Conservation (phyloP, 2,113 vertebrate genomes). For the Notothenia coriiceps region DNA sequence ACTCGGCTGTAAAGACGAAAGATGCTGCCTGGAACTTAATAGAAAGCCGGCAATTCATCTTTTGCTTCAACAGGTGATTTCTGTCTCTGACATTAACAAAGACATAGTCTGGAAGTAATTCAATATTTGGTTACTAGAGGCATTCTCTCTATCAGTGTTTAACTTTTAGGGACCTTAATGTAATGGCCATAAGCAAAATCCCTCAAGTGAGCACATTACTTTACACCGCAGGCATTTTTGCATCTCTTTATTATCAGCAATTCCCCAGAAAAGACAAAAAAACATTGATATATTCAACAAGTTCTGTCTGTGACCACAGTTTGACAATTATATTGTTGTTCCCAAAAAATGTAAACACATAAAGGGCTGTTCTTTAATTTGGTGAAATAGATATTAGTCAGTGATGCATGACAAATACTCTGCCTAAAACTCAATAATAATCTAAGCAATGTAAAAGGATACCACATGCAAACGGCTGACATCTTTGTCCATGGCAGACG, state of each 20-base stretch:
- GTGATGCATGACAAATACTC: neutral
- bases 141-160: slow-evolving; percentile 3
- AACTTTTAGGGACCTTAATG: neutral
- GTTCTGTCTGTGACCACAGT: neutral
- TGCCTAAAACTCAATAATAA: slow-evolving; percentile 16
- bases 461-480: neutral
- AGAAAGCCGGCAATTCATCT: slow-evolving; percentile 31
- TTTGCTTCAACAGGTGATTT: slow-evolving; percentile 31
- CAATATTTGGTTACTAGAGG: slow-evolving; percentile 2
- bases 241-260: slow-evolving; percentile 5
- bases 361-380: neutral
- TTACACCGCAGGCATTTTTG: neutral
- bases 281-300: neutral
- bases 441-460: neutral
- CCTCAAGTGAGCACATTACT: slow-evolving; percentile 8
- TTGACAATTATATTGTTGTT: too few relatives aligned
- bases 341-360: neutral
- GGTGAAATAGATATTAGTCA: neutral
- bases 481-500: neutral
- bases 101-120: slow-evolving; percentile 4
- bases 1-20: slow-evolving; percentile 29
- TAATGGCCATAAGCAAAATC: neutral
- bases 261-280: neutral
- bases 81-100: slow-evolving; percentile 15
- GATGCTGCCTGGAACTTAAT: slow-evolving; percentile 22